Percentiles rank a stretch among this genome's conserved stretches.
Evolutionary conservation across 2,113 vertebrate genomes (phyloP).

Genomic region (Seriola dumerili): DNA sequence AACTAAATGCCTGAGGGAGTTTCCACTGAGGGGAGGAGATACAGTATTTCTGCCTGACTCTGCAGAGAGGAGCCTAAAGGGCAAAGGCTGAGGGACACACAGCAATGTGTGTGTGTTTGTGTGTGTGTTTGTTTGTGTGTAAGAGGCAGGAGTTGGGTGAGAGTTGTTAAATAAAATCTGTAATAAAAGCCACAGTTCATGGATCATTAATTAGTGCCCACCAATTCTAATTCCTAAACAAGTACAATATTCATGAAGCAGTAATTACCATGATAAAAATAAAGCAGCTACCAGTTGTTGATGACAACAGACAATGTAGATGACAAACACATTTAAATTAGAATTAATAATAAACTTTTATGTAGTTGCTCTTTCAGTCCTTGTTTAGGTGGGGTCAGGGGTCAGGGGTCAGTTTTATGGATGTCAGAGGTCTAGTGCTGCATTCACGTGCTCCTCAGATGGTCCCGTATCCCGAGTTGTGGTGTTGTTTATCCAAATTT

Average conservation of each 20-base stretch:
- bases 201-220: too few relatives aligned
- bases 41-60: constrained; percentile 30
- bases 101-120: background rate
- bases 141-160: too few relatives aligned
- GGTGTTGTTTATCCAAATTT: too few relatives aligned
- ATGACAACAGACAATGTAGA: too few relatives aligned
- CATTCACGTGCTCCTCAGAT: too few relatives aligned
- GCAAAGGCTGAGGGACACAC: constrained; percentile 1
- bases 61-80: constrained; percentile 36
- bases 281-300: too few relatives aligned
- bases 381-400: background rate
- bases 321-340: background rate
- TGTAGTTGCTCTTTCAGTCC: background rate
- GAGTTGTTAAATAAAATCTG: too few relatives aligned
- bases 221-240: too few relatives aligned
- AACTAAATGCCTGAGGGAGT: constrained; percentile 30
- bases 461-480: too few relatives aligned
- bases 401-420: background rate
- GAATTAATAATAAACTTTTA: background rate
- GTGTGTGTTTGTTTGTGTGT: too few relatives aligned
- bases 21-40: constrained; percentile 25
- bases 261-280: background rate
- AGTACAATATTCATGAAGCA: too few relatives aligned
- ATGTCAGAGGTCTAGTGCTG: background rate
- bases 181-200: too few relatives aligned